Base-by-base conservation (phyloP, 2,888 invertebrate species). In the Stenotaenia linearis region DNA sequence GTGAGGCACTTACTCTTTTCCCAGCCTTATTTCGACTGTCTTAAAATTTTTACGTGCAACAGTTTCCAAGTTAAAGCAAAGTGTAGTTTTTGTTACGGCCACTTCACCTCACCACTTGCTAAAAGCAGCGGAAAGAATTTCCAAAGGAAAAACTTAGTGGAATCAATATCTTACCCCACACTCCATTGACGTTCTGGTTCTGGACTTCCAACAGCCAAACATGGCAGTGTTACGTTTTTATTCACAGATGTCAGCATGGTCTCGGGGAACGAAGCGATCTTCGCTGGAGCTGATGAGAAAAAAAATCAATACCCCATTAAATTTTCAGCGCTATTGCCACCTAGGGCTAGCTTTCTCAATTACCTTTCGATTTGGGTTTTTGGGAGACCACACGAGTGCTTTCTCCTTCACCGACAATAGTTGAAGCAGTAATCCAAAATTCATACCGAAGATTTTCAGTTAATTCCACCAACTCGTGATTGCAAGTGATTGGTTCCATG, bases 351-450 rank as follows among this genome's bases (percentile, higher is more conserved):
- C 15, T 50, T 50, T 45, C 1, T 1, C 50, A 37, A 75, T 77
- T 23, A 77, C 77, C 77, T 77, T 77, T 37, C 10, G 23, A 21
- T 45, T 37, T 45, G 12, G 77, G 77, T 23, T 35, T 45, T 25
- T 77, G 77, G 30, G 77, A 45, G 7, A 77, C 28, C 25, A 77
- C 77, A 9, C 50, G 35, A 0, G 77, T 77, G 40, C 77, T 77
- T 21, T 77, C 77, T n/a, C 77, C 77, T 77, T 77, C 77, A 10
- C 77, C 77, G 5, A 77, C 77, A 45, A 25, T 25, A 37, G 77
- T 77, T 7, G 77, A 77, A 45, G 77, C 77, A 21, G 77, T 77
- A 35, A 77, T 40, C 77, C 77, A 77, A 45, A 77, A 77, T 25
- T 77, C 77, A 10, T 77, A 77, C 12, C 45, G 37, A 2, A 37